A percentile compares a stretch with the other conserved stretches of the same genome.
phyloP scores from a whole-genome alignment of 2,113 vertebrate genomes.

The Gymnogyps californianus region DNA sequence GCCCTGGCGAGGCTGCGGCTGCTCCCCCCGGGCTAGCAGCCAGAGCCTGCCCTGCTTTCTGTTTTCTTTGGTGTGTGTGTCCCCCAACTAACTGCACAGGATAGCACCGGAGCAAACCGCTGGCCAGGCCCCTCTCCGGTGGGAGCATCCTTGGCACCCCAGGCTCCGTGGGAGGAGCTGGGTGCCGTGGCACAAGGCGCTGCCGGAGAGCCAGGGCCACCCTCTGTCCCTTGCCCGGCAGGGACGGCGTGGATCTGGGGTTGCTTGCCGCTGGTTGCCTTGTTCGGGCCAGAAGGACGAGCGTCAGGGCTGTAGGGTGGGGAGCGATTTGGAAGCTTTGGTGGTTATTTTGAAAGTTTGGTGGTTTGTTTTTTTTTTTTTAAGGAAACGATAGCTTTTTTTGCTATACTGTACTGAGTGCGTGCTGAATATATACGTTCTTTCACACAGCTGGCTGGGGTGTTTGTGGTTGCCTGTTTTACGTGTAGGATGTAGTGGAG shows the following conservation, averaged over 20 bases:
- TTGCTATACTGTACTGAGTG: constrained; percentile 54
- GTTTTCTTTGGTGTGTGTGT: neutral
- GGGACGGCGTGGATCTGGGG: fast-evolving
- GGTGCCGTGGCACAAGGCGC: fast-evolving
- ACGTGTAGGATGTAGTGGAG: neutral
- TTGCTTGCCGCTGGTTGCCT: neutral
- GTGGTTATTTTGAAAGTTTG: neutral
- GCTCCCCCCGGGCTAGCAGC: neutral
- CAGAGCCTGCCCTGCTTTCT: neutral
- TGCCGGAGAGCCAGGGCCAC: neutral
- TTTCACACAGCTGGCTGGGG: constrained; percentile 48
- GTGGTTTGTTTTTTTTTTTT: neutral
- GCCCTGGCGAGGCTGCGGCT: neutral
- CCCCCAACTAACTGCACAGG: neutral
- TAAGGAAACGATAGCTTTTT: constrained; percentile 34
- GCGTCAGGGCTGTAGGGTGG: neutral
- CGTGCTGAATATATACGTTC: constrained; percentile 53
- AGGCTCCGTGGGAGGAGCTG: neutral
- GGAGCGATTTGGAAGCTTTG: neutral
- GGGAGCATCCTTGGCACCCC: neutral
- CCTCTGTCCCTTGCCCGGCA: neutral
- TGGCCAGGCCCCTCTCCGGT: neutral
- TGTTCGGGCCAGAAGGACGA: neutral
- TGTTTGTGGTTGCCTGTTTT: constrained; percentile 48
- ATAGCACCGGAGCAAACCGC: neutral